Evolutionary conservation across 2,888 invertebrate genomes (phyloP), one percentile per base, ranked within the genome.

Genomic region (Drosophila neotestacea): DNA sequence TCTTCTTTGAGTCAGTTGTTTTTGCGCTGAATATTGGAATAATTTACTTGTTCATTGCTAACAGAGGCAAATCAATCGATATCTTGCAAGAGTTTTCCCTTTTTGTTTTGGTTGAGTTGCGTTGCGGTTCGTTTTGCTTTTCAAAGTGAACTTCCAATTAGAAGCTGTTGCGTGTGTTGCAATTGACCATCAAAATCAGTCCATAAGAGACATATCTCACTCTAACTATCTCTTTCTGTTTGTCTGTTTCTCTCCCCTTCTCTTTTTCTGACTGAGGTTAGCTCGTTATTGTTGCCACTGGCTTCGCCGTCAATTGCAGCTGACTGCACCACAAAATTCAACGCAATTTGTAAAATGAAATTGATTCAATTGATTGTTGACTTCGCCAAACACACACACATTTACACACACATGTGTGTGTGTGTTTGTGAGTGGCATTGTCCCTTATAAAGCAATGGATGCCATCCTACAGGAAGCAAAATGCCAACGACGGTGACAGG

Each of bases 341-440:
- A 87, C 85, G 89, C 85, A 86, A 86, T 86, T 86, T 86, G 85
- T 89, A 86, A 86, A 86, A 86, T 86, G 89, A 87, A 86, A 86
- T 86, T 89, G 85, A 86, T 89, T 86, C 89, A 86, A 86, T 86
- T 86, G 85, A 86, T 86, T 86, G 85, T 86, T 86, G 85, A 89
- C 87, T 89, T 78, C 82, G 70, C 67, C 82, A 84, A 75, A 77
- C 84, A 81, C 71, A 74, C 73, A 73, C 54, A 46, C 59, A 73
- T 54, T 42, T 55, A 32, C 38, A 44, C 60, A 55, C 44, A 67
- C 32, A 28, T 39, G 48, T 34, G 54, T 47, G 55, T 55, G 41
- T 39, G 30, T 54, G 36, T 41, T 34, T 63, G 48, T 63, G 47
- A 78, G 64, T 60, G 56, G 34, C 68, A 73, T 76, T 77, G 77